Conservation (phyloP, 2,113 vertebrate genomes). For the Cettia cetti region DNA sequence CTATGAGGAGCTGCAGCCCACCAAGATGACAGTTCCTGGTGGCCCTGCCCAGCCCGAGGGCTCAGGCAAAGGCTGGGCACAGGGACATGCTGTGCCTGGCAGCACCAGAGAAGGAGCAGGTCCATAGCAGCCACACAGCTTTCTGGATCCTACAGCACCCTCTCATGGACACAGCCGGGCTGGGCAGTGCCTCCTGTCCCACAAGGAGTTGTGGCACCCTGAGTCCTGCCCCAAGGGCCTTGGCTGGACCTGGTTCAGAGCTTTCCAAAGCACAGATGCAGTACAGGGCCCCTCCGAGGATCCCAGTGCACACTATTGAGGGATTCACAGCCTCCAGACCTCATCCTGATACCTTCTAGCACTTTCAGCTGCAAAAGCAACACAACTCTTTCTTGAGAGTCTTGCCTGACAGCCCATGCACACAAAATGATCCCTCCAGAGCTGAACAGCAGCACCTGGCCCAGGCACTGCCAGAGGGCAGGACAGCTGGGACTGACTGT, state of each 20-base stretch:
- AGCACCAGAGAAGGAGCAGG: neutral
- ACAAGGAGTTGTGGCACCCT: neutral
- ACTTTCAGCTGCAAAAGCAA: neutral
- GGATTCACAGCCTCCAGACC: neutral
- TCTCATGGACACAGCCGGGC: slow-evolving; percentile 23
- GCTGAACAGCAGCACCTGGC: fast-evolving
- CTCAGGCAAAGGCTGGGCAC: neutral
- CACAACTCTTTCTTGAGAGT: neutral
- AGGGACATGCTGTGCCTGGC: neutral
- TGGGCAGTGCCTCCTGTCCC: neutral
- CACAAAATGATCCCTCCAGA: fast-evolving
- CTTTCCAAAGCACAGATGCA: neutral
- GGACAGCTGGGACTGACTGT: neutral
- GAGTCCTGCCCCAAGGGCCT: too few species aligned
- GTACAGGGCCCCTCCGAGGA: fast-evolving
- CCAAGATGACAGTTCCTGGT: neutral
- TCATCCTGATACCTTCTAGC: neutral
- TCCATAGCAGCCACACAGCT: neutral
- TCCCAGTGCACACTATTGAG: fast-evolving
- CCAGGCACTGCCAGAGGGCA: neutral
- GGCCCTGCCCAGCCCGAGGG: neutral
- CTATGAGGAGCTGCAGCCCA: neutral
- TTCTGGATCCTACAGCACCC: slow-evolving; percentile 39
- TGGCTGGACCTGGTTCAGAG: neutral
- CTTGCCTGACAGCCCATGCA: fast-evolving